Base-by-base conservation (phyloP, 2,797 vertebrate genomes). In the Mionectes olivaceus region DNA sequence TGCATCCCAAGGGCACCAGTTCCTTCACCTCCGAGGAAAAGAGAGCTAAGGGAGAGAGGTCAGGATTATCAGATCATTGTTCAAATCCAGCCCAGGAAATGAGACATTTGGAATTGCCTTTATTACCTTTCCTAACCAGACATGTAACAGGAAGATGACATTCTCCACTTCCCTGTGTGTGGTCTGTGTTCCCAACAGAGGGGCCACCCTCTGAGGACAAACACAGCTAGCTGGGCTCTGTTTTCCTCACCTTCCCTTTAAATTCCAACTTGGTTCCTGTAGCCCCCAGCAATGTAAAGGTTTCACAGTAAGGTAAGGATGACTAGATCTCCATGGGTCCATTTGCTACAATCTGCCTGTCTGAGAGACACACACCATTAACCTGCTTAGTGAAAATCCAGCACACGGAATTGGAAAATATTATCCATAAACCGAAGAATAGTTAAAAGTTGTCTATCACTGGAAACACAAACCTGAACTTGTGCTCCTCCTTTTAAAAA, bases 91-190 rank as follows among this genome's bases (percentile, higher is more conserved):
- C 7, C 7, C 50, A 67, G 24, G 73, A 75, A 83, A 39, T 1
- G 2, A 43, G 4, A 32, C 2, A 6, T 55, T 18, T 1, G 0
- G 19, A 83, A 75, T 0, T 56, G 19, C 5, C 11, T 67, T 67
- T 70, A 73, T 18, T 70, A 12, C 5, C 32, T 64, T 52, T 73
- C 46, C 67, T 46, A 71, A 44, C 16, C 2, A 30, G 49, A 47
- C 12, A 37, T 0, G 1, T 24, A 44, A 63, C 28, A 70, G 8
- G 44, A 59, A 52, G 7, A 46, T 32, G 2, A 43, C 0, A 2
- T n/a, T 16, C 68, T 60, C 5, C 1, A 3, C 14, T 53, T 50
- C 46, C 35, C 39, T 28, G 14, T 17, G 56, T 46, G 18, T 15
- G 5, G 16, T 56, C 44, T 37, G 21, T 22, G 39, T 43, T 49